Conservation (phyloP, 2,113 vertebrate genomes). For the Nymphicus hollandicus region DNA sequence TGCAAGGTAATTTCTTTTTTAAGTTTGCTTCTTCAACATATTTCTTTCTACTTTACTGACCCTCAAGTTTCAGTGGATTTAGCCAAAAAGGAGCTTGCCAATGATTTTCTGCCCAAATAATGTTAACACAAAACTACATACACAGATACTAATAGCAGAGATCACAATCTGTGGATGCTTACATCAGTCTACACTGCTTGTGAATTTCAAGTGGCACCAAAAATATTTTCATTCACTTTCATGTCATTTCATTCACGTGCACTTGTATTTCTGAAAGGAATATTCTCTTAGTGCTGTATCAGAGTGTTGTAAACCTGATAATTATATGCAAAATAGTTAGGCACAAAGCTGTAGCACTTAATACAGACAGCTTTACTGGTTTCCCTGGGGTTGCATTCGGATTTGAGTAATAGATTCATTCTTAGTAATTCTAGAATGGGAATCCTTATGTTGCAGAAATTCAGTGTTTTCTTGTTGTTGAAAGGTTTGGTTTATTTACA, state of each 20-base stretch:
- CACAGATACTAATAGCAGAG: neutral
- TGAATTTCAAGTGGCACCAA: neutral
- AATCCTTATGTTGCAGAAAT: neutral
- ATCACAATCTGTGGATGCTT: neutral
- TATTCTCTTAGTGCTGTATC: neutral
- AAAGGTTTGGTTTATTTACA: neutral
- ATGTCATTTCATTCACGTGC: neutral
- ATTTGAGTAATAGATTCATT: neutral
- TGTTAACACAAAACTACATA: neutral
- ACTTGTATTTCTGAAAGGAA: neutral
- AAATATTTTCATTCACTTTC: neutral
- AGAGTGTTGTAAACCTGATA: neutral
- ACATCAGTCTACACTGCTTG: neutral
- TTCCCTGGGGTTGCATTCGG: neutral
- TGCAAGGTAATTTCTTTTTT: neutral
- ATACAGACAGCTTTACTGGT: neutral
- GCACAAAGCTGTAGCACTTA: neutral
- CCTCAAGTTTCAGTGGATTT: neutral
- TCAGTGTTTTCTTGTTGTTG: neutral
- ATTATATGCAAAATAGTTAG: neutral
- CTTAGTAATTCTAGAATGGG: neutral
- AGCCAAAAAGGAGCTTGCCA: neutral
- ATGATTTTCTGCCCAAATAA: neutral
- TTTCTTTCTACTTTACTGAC: neutral
- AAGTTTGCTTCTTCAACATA: neutral